phyloP scores from a whole-genome alignment of 1,140 invertebrate species.

The Drosophila eugracilis region DNA sequence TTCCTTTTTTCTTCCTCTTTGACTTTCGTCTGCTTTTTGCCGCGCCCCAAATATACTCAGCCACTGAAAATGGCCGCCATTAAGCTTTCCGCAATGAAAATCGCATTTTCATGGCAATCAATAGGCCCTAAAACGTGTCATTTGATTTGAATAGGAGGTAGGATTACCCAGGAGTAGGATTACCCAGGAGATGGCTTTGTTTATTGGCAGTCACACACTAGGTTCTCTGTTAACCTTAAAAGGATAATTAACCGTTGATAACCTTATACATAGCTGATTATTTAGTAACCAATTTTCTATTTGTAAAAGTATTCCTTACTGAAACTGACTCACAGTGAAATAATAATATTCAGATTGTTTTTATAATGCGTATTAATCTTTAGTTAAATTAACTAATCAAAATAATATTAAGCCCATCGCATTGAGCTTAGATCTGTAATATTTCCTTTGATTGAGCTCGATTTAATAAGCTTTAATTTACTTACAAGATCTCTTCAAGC shows the following conservation, averaged over 20 bases:
- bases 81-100: conserved; percentile 27
- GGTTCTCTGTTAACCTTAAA: not conserved
- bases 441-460: no score
- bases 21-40: conserved; percentile 22
- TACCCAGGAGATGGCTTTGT: not conserved
- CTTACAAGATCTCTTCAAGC: conserved; percentile 7
- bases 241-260: not conserved
- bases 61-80: conserved; percentile 42
- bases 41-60: conserved; percentile 42
- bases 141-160: conserved; percentile 9
- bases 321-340: no score
- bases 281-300: no score
- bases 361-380: no score
- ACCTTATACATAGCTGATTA: no score
- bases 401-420: no score
- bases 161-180: not conserved
- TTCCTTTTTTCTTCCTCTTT: not conserved
- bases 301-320: no score
- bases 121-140: conserved; percentile 25
- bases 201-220: not conserved
- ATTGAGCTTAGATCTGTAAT: no score
- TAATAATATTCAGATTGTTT: no score
- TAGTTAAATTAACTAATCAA: no score
- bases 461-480: conserved; percentile 11
- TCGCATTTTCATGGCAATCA: conserved; percentile 33